A percentile compares a stretch with the other conserved stretches of the same genome.
phyloP scores from a whole-genome alignment of 2,113 vertebrate genomes.

The Percina caprodes region DNA sequence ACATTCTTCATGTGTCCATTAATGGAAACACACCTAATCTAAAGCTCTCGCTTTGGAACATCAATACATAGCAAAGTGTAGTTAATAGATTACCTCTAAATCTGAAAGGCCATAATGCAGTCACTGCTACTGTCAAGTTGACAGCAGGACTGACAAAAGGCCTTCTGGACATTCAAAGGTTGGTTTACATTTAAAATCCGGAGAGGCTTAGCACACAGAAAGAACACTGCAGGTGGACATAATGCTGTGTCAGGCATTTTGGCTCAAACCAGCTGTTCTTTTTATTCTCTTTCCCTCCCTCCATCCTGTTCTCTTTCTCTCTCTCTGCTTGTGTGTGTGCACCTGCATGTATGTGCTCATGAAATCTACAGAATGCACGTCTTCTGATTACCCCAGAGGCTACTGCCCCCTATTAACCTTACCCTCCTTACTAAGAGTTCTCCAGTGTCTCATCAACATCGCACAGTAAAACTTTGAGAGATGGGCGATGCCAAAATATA shows the following conservation, averaged over 20 bases:
- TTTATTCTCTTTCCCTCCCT: constrained; percentile 11
- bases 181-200: constrained; percentile 65
- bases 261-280: constrained; percentile 63
- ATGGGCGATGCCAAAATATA: constrained; percentile 58
- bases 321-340: constrained; percentile 6
- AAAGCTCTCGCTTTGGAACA: background rate
- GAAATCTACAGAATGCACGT: constrained; percentile 56
- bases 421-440: constrained; percentile 58
- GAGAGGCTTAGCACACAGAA: constrained; percentile 46
- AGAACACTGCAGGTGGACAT: constrained; percentile 71
- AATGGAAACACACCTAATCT: constrained; percentile 10
- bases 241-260: constrained; percentile 75
- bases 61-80: constrained; percentile 11
- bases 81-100: constrained; percentile 27
- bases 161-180: constrained; percentile 64
- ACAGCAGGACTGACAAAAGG: constrained; percentile 44
- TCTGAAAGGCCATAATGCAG: constrained; percentile 21
- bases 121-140: constrained; percentile 14
- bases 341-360: constrained; percentile 42
- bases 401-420: constrained; percentile 76
- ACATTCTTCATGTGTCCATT: background rate
- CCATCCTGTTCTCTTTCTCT: constrained; percentile 11
- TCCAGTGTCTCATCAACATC: constrained; percentile 65
- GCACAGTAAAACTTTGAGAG: constrained; percentile 55
- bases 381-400: constrained; percentile 67